Evolutionary conservation across 2,888 invertebrate genomes (phyloP).

Genomic region (Oscheius sp.): DNA sequence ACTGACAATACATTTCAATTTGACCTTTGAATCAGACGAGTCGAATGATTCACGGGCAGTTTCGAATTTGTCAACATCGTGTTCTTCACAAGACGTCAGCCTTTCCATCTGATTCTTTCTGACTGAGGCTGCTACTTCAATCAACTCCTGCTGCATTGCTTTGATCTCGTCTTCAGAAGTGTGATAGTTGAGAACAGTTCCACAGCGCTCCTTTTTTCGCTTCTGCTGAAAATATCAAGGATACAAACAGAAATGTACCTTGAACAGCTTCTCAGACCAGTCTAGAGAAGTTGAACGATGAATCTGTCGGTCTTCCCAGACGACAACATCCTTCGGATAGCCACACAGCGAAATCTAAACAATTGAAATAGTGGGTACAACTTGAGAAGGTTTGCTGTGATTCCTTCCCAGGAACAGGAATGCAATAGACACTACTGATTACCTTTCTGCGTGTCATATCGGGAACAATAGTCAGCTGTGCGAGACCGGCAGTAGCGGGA

Average conservation of each 20-base stretch:
- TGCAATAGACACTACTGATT: neutral
- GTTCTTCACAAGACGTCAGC: conserved; percentile 7
- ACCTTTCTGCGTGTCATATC: conserved; percentile 27
- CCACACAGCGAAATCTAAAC: conserved; percentile 26
- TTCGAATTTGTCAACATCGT: conserved; percentile 7
- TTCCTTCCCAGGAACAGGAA: neutral
- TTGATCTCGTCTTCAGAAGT: conserved; percentile 12
- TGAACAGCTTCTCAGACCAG: conserved; percentile 34
- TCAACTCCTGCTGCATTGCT: conserved; percentile 11
- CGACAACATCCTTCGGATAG: conserved; percentile 11
- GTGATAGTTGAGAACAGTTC: neutral
- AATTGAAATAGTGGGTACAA: no score
- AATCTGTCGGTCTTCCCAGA: conserved; percentile 12
- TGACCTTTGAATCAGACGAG: neutral
- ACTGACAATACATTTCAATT: neutral
- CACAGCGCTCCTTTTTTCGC: neutral
- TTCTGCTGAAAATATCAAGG: neutral
- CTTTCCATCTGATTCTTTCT: conserved; percentile 16
- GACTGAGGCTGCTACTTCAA: neutral
- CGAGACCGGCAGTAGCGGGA: conserved; percentile 20
- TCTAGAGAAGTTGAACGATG: conserved; percentile 27
- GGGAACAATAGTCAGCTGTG: conserved; percentile 33
- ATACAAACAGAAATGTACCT: neutral
- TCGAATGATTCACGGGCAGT: conserved; percentile 20
- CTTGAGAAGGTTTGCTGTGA: no score